Base-by-base conservation (phyloP, 1,140 invertebrate genomes). In the Druon quercuslanigerum region DNA sequence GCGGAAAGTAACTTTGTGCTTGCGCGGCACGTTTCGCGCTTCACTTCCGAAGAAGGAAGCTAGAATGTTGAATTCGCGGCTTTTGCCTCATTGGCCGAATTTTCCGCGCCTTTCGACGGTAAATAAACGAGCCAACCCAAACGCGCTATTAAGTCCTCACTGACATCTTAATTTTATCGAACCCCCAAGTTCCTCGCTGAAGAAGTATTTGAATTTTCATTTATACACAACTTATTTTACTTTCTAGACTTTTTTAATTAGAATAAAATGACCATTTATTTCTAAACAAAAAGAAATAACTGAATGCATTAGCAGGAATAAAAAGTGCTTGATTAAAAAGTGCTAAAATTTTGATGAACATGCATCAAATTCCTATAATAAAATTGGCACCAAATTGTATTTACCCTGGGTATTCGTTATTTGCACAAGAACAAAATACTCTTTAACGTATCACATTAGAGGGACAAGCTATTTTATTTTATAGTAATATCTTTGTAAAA, bases 1-100 rank as follows among this genome's bases (percentile, higher is more conserved):
- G 60, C 40, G 60, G 60, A 66, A 66, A 66, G n/a, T 66, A 66
- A 66, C 33, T 72, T 82, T 83, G 50, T 73, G 78, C 82, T 82
- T 78, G 75, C 80, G 50, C 77, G 75, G 76, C 80, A 84, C 76
- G 78, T 80, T 52, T 76, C 77, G 54, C 72, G 33, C 75, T 71
- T 66, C 72, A 56, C 66, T 73, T 66, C 71, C 56, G 72, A 66
- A 66, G 60, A 66, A 66, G 60, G 25, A 66, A 66, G 60, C 60
- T 66, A 16, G 40, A 66, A 66, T 66, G 60, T 66, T 33, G 60
- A 33, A 66, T 66, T 25, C n/a, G 33, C 77, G 60, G 51, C 79
- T 81, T 81, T 79, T 81, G 74, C 66, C 57, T 54, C 56, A 66
- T 66, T 66, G 60, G 60, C 25, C 60, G 25, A 33, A 66, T 66